phyloP scores from a whole-genome alignment of 2,888 invertebrate genomes.

The Sussaba pulchella region DNA sequence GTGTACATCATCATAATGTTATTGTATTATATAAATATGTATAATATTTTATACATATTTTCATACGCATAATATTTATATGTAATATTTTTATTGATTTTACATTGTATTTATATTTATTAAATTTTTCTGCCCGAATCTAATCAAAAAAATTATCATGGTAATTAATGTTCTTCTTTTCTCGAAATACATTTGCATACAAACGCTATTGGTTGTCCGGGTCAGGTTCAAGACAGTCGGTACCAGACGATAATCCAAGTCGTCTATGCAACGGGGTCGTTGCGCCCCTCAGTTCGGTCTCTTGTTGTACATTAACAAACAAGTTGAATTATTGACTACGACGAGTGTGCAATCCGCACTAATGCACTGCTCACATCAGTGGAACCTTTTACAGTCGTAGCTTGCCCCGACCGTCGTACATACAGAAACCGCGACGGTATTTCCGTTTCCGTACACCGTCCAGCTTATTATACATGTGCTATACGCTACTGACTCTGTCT shows the following conservation, averaged over 20 bases:
- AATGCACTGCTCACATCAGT: constrained; percentile 62
- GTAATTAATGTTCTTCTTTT: too few relatives aligned
- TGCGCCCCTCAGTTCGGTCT: constrained; percentile 9
- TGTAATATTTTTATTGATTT: too few relatives aligned
- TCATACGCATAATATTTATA: too few relatives aligned
- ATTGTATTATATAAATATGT: too few relatives aligned
- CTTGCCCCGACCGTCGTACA: constrained; percentile 20
- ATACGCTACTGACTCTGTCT: constrained; percentile 13
- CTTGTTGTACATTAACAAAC: neutral
- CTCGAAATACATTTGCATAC: too few relatives aligned
- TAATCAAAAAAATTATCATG: neutral
- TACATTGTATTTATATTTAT: too few relatives aligned
- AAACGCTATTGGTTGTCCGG: too few relatives aligned
- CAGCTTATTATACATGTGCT: constrained; percentile 40
- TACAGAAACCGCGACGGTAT: constrained; percentile 37
- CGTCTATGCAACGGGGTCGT: neutral
- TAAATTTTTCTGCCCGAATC: too few relatives aligned
- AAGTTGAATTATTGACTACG: constrained; percentile 48
- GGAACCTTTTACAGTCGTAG: constrained; percentile 51
- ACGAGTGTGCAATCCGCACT: constrained; percentile 42
- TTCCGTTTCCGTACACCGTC: constrained; percentile 57
- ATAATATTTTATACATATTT: too few relatives aligned
- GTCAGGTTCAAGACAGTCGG: too few relatives aligned
- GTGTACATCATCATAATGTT: too few relatives aligned
- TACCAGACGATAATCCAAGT: neutral